phyloP scores from a whole-genome alignment of 2,113 vertebrate species.

The Trematomus loennbergii region DNA sequence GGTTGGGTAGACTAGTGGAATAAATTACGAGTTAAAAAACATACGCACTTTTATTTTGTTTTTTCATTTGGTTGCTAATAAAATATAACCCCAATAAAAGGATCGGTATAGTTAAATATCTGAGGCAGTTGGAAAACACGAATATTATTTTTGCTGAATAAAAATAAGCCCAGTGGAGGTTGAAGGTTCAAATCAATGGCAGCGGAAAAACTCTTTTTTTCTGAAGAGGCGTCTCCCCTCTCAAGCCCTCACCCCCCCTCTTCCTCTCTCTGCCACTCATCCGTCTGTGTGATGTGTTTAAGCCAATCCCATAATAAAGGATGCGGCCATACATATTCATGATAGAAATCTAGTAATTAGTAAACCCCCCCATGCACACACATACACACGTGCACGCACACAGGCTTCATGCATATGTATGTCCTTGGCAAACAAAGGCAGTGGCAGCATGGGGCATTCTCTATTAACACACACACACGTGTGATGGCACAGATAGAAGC shows the following conservation, averaged over 20 bases:
- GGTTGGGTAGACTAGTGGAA: not conserved
- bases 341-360: conserved; percentile 89
- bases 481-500: conserved; percentile 85
- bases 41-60: not conserved
- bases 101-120: not conserved
- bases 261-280: conserved; percentile 75
- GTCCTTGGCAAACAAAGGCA: conserved; percentile 86
- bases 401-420: conserved; percentile 87
- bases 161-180: conserved; percentile 46
- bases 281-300: conserved; percentile 82
- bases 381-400: conserved; percentile 52
- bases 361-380: conserved; percentile 73
- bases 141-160: conserved; percentile 48
- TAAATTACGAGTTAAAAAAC: not conserved
- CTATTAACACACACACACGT: conserved; percentile 85
- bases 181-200: conserved; percentile 47
- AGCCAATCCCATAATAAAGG: conserved; percentile 86
- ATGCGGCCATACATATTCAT: conserved; percentile 89
- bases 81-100: not conserved
- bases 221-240: conserved; percentile 68
- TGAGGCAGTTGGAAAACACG: conserved; percentile 17
- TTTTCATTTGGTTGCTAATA: not conserved
- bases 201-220: conserved; percentile 46
- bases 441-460: conserved; percentile 83
- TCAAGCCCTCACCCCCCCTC: conserved; percentile 44